A percentile compares a stretch with the other conserved stretches of the same genome.
Evolutionary conservation across 2,113 vertebrate species (phyloP).

Genomic region (Phrynosoma platyrhinos): DNA sequence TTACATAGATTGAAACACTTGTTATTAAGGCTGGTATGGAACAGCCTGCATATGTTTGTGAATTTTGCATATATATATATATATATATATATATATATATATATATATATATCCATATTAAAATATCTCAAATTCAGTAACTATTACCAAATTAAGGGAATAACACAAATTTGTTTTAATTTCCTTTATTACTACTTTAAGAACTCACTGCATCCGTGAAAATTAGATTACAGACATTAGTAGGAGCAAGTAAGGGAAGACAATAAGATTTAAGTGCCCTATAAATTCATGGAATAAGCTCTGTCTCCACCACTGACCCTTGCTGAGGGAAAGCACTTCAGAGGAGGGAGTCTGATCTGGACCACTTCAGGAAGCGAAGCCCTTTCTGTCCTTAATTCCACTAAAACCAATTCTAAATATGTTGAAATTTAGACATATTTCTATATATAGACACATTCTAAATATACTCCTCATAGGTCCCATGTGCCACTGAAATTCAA

Average conservation of each 20-base stretch:
- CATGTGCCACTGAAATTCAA: too few species aligned
- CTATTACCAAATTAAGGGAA: background rate
- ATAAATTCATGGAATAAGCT: background rate
- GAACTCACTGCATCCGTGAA: background rate
- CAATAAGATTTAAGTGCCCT: background rate
- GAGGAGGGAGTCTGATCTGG: background rate
- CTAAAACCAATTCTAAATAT: too few species aligned
- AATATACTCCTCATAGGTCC: too few species aligned
- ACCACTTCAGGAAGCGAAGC: background rate
- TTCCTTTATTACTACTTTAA: background rate
- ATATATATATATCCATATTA: background rate
- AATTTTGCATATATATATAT: background rate
- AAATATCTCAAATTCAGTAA: slow-evolving; percentile 1
- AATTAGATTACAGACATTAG: background rate
- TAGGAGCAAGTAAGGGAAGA: background rate
- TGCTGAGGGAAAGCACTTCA: background rate
- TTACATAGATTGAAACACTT: slow-evolving; percentile 17
- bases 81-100: background rate
- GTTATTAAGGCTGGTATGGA: slow-evolving; percentile 31
- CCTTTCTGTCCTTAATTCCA: too few species aligned
- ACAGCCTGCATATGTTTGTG: background rate
- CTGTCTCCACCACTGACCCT: background rate
- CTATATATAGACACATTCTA: too few species aligned
- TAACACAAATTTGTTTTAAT: background rate
- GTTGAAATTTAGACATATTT: too few species aligned